Base-by-base conservation (phyloP, 2,888 invertebrate species). In the Drepanosiphum platanoidis region DNA sequence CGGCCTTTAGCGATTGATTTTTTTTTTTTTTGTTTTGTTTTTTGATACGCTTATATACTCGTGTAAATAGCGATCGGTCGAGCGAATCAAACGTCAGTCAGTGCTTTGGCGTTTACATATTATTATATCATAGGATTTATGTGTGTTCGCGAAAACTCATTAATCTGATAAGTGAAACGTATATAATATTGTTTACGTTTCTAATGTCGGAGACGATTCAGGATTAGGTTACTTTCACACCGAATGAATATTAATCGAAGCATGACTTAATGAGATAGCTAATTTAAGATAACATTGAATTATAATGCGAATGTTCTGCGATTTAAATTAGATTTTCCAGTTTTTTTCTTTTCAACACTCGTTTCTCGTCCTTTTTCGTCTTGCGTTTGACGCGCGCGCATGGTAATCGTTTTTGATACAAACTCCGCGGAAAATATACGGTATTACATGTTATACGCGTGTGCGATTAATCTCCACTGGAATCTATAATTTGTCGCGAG, bases 91-190 rank as follows among this genome's bases (percentile, higher is more conserved):
- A 64, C 13, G 61, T 74, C 83, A 84, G 83, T 84, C 83, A 22
- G 83, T 84, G 83, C 83, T 84, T 84, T 84, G 68, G 83, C 83
- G 83, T 84, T 75, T 68, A 75, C 68, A 68, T n/a, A n/a, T n/a
- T n/a, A n/a, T n/a, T n/a, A n/a, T n/a, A n/a, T n/a, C n/a, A n/a
- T 84, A 75, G 58, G 42, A 34, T 74, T 9, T 74, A 27, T 66
- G 42, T 66, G 42, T 46, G 68, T 27, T 36, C n/a, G 36, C n/a
- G 30, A 81, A 81, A 81, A 81, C 30, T 81, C 71, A 52, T 75
- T 75, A 83, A 72, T 82, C 22, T 15, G 46, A 32, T 74, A 36
- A 84, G 83, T 75, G 83, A 75, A 84, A 84, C 83, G 72, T 72
- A 74, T n/a, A n/a, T n/a, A n/a, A n/a, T n/a, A n/a, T n/a, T n/a